phyloP scores from a whole-genome alignment of 2,797 vertebrate genomes.

The Manis crassicaudata region DNA sequence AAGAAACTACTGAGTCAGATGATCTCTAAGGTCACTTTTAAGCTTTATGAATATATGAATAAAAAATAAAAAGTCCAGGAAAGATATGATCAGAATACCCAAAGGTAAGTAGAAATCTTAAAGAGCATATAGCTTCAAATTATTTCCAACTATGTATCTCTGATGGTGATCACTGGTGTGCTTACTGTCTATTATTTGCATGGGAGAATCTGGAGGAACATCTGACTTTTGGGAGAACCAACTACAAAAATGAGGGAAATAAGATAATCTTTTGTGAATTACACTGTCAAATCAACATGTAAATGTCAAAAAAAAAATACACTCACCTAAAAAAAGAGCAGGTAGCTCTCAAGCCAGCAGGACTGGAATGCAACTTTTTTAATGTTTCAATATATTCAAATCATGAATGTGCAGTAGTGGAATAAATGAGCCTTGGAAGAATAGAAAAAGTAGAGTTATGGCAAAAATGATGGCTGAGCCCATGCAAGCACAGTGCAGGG shows the following conservation, averaged over 20 bases:
- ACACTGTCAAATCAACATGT: neutral
- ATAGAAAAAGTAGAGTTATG: neutral
- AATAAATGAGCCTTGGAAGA: conserved; percentile 9
- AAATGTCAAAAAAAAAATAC: conserved; percentile 31
- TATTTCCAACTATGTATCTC: neutral
- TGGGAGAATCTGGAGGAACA: neutral
- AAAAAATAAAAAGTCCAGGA: neutral
- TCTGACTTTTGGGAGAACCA: neutral
- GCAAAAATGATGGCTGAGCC: neutral
- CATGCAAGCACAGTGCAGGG: neutral
- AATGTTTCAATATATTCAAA: neutral
- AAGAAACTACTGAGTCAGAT: conserved; percentile 44
- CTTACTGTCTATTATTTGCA: conserved; percentile 34
- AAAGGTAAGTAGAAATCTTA: neutral
- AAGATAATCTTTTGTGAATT: neutral
- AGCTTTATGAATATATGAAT: conserved; percentile 45
- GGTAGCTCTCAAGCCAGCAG: neutral
- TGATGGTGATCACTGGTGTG: neutral
- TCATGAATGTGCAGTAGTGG: neutral
- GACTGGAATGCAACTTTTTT: neutral
- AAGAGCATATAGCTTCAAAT: neutral
- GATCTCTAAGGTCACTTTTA: conserved; percentile 68
- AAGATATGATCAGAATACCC: neutral
- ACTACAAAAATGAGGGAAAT: neutral
- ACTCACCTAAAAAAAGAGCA: neutral